Evolutionary conservation across 2,888 invertebrate genomes (phyloP).

Genomic region (Euproctis similis): DNA sequence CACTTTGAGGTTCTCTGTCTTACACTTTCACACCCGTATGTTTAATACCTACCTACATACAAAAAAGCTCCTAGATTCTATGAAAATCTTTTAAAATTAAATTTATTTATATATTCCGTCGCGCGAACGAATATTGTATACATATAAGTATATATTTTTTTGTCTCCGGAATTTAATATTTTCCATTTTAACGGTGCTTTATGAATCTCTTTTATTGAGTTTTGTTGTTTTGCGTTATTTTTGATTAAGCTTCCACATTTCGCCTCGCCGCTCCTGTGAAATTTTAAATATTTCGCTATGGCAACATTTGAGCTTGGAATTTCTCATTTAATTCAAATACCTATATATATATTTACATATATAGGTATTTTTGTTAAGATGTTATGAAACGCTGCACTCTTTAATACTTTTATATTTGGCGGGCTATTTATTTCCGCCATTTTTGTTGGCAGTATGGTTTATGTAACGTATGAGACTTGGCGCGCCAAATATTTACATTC

Average conservation of each 20-base stretch:
- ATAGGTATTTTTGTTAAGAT: constrained; percentile 15
- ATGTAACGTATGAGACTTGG: too few relatives aligned
- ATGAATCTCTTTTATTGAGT: constrained; percentile 61
- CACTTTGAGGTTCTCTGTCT: too few relatives aligned
- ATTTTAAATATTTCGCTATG: constrained; percentile 45
- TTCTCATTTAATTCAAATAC: constrained; percentile 30
- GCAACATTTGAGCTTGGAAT: constrained; percentile 22
- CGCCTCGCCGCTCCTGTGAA: constrained; percentile 26
- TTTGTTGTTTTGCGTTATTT: constrained; percentile 57
- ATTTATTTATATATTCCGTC: constrained; percentile 43
- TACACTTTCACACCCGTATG: too few relatives aligned
- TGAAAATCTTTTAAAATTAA: constrained; percentile 52
- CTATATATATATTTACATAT: too few relatives aligned
- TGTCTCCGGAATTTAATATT: constrained; percentile 67
- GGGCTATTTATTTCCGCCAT: too few relatives aligned
- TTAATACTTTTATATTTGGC: constrained; percentile 8
- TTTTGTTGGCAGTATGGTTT: too few relatives aligned
- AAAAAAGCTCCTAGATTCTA: too few relatives aligned
- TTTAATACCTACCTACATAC: too few relatives aligned
- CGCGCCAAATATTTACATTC: too few relatives aligned
- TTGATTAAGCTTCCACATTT: constrained; percentile 47
- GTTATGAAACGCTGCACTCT: constrained; percentile 18
- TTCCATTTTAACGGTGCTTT: constrained; percentile 63
- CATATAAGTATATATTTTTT: constrained; percentile 47
- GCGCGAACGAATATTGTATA: constrained; percentile 41